These are phyloP conservation scores for Stercorarius parasiticus DNA, from an alignment of 2,113 vertebrate species.

Conservation along the genomic window DNA sequence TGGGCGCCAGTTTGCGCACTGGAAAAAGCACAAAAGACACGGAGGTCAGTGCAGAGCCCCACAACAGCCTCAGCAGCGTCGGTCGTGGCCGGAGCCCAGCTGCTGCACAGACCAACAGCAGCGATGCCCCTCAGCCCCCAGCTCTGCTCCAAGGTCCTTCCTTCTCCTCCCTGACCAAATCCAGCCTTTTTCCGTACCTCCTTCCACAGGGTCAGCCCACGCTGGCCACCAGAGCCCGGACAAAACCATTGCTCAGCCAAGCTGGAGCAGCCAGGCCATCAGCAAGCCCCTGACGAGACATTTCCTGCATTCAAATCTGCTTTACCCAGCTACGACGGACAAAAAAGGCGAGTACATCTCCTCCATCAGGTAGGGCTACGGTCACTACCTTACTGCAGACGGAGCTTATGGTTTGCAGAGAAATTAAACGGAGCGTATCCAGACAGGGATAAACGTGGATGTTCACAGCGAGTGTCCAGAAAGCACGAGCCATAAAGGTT, in stretches of 20 bases:
- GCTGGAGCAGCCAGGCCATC: background rate
- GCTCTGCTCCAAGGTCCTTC: background rate
- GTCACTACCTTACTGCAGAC: background rate
- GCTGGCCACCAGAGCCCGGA: background rate
- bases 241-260: background rate
- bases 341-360: background rate
- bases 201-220: too few relatives aligned
- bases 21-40: background rate
- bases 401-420: background rate
- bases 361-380: rapidly evolving
- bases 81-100: background rate
- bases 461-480: background rate
- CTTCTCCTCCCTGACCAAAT: background rate
- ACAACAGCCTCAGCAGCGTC: rapidly evolving
- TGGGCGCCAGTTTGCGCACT: slow-evolving; percentile 94
- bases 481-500: background rate
- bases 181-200: background rate
- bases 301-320: background rate
- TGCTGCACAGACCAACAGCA: rapidly evolving
- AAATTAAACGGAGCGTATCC: background rate
- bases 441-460: background rate
- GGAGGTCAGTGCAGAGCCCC: background rate
- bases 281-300: rapidly evolving
- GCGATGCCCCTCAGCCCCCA: background rate
- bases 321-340: background rate